These are phyloP conservation scores for Ictidomys tridecemlineatus DNA, from an alignment of 2,113 vertebrate species.

Conservation along the genomic window DNA sequence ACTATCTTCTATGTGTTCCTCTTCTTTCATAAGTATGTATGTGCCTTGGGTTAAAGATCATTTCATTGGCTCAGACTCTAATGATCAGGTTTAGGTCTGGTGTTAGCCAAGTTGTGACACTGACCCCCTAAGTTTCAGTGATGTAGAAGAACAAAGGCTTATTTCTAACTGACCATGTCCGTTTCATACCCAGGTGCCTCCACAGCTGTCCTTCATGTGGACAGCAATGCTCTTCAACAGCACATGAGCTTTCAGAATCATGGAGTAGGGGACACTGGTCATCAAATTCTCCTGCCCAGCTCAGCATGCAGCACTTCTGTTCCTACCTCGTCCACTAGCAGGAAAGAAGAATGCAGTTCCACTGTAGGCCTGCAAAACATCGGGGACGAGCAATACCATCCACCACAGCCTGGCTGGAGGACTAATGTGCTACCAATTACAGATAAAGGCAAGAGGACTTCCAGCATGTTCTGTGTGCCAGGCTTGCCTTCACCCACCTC, in stretches of 20 bases:
- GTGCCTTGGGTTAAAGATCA: neutral
- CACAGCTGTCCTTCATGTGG: neutral
- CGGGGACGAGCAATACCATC: neutral
- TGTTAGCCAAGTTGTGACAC: neutral
- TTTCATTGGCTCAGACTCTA: neutral
- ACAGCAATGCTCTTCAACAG: neutral
- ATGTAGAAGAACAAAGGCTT: neutral
- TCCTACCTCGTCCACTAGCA: neutral
- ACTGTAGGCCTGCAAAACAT: neutral
- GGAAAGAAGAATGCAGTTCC: neutral
- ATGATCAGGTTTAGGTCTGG: neutral
- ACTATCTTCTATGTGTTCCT: neutral
- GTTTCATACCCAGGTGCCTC: neutral
- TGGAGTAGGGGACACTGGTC: too few relatives aligned
- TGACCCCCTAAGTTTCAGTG: neutral
- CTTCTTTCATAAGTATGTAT: neutral
- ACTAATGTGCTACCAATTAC: too few relatives aligned
- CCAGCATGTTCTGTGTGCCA: neutral
- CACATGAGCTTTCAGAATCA: too few relatives aligned
- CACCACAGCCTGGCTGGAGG: neutral
- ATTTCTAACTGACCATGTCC: neutral
- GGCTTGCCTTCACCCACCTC: neutral
- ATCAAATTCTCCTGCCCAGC: too few relatives aligned
- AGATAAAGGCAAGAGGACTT: neutral
- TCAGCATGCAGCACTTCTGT: neutral